Percentiles rank a stretch among this genome's conserved stretches.
phyloP scores from a whole-genome alignment of 2,113 vertebrate species.

The Pachypanchax playfairii region DNA sequence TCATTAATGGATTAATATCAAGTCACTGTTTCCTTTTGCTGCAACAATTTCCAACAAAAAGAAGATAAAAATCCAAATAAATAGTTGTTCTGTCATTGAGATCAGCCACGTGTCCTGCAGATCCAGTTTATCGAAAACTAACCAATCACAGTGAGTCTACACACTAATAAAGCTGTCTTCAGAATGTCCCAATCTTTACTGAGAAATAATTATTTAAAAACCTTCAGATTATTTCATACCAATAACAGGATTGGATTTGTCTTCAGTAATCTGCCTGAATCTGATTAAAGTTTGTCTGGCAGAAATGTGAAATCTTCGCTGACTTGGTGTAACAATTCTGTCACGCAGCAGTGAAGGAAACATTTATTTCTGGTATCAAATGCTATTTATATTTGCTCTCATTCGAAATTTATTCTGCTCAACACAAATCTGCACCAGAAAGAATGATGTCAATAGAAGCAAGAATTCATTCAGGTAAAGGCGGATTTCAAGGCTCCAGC shows the following conservation, averaged over 20 bases:
- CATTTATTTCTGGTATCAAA: constrained; percentile 56
- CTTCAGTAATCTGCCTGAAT: constrained; percentile 30
- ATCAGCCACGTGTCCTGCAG: neutral
- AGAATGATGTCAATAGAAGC: constrained; percentile 10
- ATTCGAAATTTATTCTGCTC: constrained; percentile 43
- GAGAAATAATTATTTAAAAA: neutral
- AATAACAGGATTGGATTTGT: constrained; percentile 36
- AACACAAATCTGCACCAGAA: constrained; percentile 22
- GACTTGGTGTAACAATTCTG: constrained; percentile 43
- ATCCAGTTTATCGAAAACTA: neutral
- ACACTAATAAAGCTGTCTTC: neutral
- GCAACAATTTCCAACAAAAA: neutral
- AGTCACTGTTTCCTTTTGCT: constrained; percentile 45
- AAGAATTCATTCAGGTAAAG: constrained; percentile 15
- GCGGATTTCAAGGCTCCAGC: constrained; percentile 8
- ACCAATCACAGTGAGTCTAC: neutral
- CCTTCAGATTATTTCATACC: constrained; percentile 8
- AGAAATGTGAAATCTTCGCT: constrained; percentile 12
- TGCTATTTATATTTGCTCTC: constrained; percentile 62
- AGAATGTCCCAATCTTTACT: neutral
- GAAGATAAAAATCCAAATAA: no score
- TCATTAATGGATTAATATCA: constrained; percentile 12
- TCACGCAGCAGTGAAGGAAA: constrained; percentile 18
- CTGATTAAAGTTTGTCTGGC: constrained; percentile 26
- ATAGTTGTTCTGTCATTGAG: neutral